Evolutionary conservation across 2,797 vertebrate genomes (phyloP), one percentile per base, ranked within the genome.

Genomic region (Acropternis orthonyx): DNA sequence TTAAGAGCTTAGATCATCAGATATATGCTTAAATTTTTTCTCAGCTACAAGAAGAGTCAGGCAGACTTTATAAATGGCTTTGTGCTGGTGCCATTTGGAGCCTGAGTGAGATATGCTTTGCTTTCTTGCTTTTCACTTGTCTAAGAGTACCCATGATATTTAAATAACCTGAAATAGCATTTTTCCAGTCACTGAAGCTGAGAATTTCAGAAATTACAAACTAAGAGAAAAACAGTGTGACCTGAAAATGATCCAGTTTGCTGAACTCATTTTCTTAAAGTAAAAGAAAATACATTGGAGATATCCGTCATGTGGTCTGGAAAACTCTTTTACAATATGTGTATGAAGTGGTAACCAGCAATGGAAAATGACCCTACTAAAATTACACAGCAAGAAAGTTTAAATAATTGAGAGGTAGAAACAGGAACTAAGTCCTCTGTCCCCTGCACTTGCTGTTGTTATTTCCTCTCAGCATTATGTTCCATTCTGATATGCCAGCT

Each of bases 61-160:
- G 6, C 28, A 68, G 23, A 28, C 56, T 80, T 93, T 43, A 67
- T 46, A 61, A 92, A n/a, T 15, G 0, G 34, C 74, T 92, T 89
- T 86, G 30, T 81, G 8, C 37, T 69, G 73, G 32, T 80, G 21
- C 11, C 34, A 62, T 28, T 51, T 76, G 69, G 32, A 75, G 17
- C 6, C 20, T 1, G 2, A 46, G 10, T 67, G 32, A 75, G 41
- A 56, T 28, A 61, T 20, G 26, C 73, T 66, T 28, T 0, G 0
- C 19, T 92, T 73, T 74, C 30, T 81, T 74, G 54, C 22, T 77
- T 85, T 77, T 81, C 54, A 54, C 13, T 41, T 72, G n/a, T 3
- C 36, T 80, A 30, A 78, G 36, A 84, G 36, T 44, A 30, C 13
- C 41, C 7, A 15, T 43, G 11, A 15, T 37, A 37, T 54, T 68